These are phyloP conservation scores for Entelurus aequoreus DNA, from an alignment of 2,113 vertebrate species.

Conservation along the genomic window DNA sequence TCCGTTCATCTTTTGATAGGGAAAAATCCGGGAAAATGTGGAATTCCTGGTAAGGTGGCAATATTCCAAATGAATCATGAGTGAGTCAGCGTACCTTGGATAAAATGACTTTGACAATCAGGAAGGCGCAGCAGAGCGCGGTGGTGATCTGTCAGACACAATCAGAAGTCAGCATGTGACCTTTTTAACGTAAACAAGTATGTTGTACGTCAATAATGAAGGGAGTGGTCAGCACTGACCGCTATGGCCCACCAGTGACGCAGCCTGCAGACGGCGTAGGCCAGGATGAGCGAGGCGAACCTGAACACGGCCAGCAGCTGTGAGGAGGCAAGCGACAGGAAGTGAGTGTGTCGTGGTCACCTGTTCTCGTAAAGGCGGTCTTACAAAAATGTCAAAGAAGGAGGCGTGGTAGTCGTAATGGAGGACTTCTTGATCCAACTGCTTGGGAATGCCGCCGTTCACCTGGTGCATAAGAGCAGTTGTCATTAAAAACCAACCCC, in stretches of 20 bases:
- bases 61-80: neutral
- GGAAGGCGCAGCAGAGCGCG: conserved; percentile 86
- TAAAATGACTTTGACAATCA: conserved; percentile 91
- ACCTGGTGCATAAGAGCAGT: conserved; percentile 64
- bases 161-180: neutral
- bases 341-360: neutral
- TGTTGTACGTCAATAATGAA: too few species aligned
- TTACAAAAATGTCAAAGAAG: conserved; percentile 98
- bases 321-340: neutral
- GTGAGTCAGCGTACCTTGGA: conserved; percentile 82
- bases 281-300: conserved; percentile 87
- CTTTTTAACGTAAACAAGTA: too few species aligned
- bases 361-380: conserved; percentile 23
- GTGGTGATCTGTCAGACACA: conserved; percentile 82
- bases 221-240: conserved; percentile 69
- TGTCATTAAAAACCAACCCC: too few species aligned
- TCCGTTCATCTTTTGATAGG: too few species aligned
- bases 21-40: too few species aligned
- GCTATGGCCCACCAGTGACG: conserved; percentile 96
- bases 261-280: conserved; percentile 88
- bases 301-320: conserved; percentile 92
- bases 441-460: conserved; percentile 81
- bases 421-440: conserved; percentile 84
- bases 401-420: conserved; percentile 88
- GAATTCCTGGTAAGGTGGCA: too few species aligned